Evolutionary conservation across 2,888 invertebrate genomes (phyloP).

Genomic region (Gryllus longicercus): DNA sequence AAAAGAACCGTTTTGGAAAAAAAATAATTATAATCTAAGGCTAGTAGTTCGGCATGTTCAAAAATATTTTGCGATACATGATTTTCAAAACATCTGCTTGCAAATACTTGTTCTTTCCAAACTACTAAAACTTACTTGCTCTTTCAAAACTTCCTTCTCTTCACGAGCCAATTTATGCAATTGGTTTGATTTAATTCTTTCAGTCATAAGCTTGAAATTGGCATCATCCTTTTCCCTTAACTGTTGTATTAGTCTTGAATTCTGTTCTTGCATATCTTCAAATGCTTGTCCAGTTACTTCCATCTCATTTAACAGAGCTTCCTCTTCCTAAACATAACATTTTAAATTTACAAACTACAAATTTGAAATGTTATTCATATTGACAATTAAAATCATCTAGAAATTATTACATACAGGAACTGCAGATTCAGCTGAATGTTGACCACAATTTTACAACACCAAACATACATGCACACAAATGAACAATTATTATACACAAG

Average conservation of each 20-base stretch:
- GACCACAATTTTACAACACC: no score
- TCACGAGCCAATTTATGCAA: constrained; percentile 89
- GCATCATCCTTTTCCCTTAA: constrained; percentile 95
- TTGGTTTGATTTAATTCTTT: constrained; percentile 92
- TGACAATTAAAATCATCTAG: background rate
- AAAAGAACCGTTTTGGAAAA: no score
- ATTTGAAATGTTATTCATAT: constrained; percentile 30
- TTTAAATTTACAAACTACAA: constrained; percentile 37
- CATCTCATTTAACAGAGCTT: constrained; percentile 96
- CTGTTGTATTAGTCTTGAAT: constrained; percentile 90
- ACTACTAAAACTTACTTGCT: constrained; percentile 60
- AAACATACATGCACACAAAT: no score
- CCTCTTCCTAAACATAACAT: constrained; percentile 69
- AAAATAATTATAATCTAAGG: no score
- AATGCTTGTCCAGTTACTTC: constrained; percentile 98
- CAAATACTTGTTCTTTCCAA: no score
- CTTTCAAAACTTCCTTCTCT: constrained; percentile 89
- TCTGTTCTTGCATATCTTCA: constrained; percentile 99
- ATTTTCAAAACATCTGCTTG: no score
- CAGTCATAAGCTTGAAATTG: constrained; percentile 98
- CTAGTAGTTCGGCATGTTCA: no score
- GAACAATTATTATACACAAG: no score
- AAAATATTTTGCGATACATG: no score
- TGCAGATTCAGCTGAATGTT: no score
- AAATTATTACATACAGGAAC: background rate